These are phyloP conservation scores for Sthenelais limicola DNA, from an alignment of 2,888 invertebrate species.

Conservation along the genomic window DNA sequence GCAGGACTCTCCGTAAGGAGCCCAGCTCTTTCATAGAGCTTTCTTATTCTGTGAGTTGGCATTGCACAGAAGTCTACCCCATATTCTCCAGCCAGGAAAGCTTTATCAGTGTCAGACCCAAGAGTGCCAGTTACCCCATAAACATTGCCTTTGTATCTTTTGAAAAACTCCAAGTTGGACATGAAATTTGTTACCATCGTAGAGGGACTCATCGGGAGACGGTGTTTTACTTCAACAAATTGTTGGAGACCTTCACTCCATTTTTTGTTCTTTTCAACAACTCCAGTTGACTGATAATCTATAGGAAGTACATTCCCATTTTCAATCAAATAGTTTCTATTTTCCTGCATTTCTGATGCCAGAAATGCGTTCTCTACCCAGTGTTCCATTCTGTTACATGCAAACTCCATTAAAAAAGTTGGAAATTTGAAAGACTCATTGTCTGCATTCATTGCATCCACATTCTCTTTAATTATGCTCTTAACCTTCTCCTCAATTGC, in stretches of 20 bases:
- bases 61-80: conserved; percentile 43
- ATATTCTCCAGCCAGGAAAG: conserved; percentile 52
- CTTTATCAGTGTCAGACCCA: conserved; percentile 57
- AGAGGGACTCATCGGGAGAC: conserved; percentile 38
- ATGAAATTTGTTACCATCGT: conserved; percentile 50
- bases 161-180: conserved; percentile 48
- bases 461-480: no score
- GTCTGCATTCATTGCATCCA: no score
- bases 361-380: conserved; percentile 51
- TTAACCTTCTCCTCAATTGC: not conserved
- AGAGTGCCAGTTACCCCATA: conserved; percentile 62
- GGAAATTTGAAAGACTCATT: conserved; percentile 2
- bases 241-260: conserved; percentile 54
- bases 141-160: conserved; percentile 43
- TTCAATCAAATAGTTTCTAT: conserved; percentile 49
- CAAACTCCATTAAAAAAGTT: conserved; percentile 34
- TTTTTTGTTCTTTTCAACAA: conserved; percentile 50
- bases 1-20: conserved; percentile 25
- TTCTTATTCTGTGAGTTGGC: conserved; percentile 45
- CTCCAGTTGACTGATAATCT: conserved; percentile 51
- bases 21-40: conserved; percentile 39
- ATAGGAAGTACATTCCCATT: conserved; percentile 50
- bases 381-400: conserved; percentile 25
- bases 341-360: conserved; percentile 46
- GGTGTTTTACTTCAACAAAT: conserved; percentile 54